These are phyloP conservation scores for Scalopus aquaticus DNA, from an alignment of 2,113 vertebrate genomes.

Conservation along the genomic window DNA sequence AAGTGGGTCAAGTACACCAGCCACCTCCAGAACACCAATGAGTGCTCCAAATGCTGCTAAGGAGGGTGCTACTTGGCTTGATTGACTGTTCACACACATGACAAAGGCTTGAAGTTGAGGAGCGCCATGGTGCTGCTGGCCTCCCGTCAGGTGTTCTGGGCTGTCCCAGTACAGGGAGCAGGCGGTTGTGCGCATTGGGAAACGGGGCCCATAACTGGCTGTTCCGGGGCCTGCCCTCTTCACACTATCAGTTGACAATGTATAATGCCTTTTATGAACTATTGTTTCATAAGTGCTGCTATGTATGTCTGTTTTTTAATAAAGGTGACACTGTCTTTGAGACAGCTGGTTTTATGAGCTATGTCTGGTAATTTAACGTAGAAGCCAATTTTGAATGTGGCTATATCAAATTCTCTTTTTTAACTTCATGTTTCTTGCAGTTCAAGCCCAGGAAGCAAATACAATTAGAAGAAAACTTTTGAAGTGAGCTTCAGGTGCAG, in stretches of 20 bases:
- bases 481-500: neutral
- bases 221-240: conserved; percentile 42
- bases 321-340: conserved; percentile 87
- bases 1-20: conserved; percentile 85
- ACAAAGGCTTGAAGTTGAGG: conserved; percentile 76
- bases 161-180: neutral
- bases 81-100: conserved; percentile 64
- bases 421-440: neutral
- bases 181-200: conserved; percentile 9
- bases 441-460: neutral
- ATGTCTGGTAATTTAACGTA: conserved; percentile 19
- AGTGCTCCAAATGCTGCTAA: conserved; percentile 95
- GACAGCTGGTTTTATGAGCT: conserved; percentile 80
- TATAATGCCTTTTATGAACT: conserved; percentile 84
- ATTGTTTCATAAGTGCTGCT: conserved; percentile 92
- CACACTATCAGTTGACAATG: conserved; percentile 82
- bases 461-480: neutral
- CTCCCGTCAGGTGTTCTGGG: conserved; percentile 57
- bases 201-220: conserved; percentile 13
- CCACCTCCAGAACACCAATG: conserved; percentile 88
- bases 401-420: neutral
- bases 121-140: neutral
- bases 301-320: conserved; percentile 89
- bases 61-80: conserved; percentile 88
- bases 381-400: neutral